Base-by-base conservation (phyloP, 2,113 vertebrate genomes). In the Amazona vittata region DNA sequence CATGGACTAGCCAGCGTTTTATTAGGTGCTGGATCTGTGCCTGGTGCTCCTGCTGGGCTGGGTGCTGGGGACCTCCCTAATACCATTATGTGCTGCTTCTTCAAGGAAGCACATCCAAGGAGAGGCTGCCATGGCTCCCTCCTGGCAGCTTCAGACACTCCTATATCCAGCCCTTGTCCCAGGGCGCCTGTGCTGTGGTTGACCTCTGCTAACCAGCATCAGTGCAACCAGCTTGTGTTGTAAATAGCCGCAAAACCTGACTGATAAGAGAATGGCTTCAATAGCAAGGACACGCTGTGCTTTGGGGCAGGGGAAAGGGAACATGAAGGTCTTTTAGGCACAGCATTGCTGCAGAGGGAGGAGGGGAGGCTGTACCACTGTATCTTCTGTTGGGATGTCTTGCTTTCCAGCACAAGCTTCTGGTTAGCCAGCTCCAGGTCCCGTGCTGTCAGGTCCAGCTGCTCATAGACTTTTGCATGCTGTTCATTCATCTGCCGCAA, bases 391-490 rank as follows among this genome's bases (percentile, higher is more conserved):
- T 99, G 99, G 25, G 99, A 99, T 16, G 98, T 97, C 93, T 99
- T 99, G 97, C 99, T 99, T 97, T 99, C 99, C 97, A 99, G 97
- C 89, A 99, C 98, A 19, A 99, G 99, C 64, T 99, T 99, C 98
- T 99, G 99, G 73, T 99, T 99, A 79, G 99, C 98, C 89, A 99
- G 98, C 97, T 99, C 99, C 97, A 99, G 98, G 97, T 99, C 99
- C 24, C 99, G 97, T 4, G 99, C 99, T 0, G 99, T 99, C 95
- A 99, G 98, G 60, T 99, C 99, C 98, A 99, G 97, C 98, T 99
- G 99, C 90, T 99, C 99, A 0, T 99, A 99, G 87, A 99, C 99
- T 88, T 99, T 99, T 0, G 99, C 99, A 0, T 99, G 99, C 97
- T 99, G 99, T 87, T 99, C 99, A 3, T 99, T 99, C 98, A 99